Base-by-base conservation (phyloP, 2,797 vertebrate genomes). In the Sebastes kiyomatsui region DNA sequence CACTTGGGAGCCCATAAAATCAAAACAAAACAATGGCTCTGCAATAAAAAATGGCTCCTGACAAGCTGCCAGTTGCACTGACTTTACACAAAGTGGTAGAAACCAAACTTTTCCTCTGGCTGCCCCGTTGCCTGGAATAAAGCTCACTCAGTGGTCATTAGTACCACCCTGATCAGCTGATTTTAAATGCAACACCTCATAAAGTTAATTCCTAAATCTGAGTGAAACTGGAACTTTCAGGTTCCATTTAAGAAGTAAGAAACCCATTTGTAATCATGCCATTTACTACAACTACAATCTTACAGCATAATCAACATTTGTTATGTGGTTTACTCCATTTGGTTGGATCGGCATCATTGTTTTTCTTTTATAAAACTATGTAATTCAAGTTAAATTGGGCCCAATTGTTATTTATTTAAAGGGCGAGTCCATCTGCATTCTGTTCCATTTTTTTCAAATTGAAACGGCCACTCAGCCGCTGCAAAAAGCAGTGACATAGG, bases 21-120 rank as follows among this genome's bases (percentile, higher is more conserved):
- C 27, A 27, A 78, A 82, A 80, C 28, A 70, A 83, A 61, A 77
- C 46, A 69, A 30, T 35, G 60, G 23, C 23, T 20, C 13, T 32
- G 56, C 60, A 58, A 69, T 54, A 32, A 81, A 35, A 76, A 69
- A 52, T 33, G 22, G 22, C 62, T 69, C 59, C 70, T 62, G 27
- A 72, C 18, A 75, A 25, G n/a, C 55, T 60, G 69, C 38, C 49
- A 74, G 72, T 42, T 46, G 6, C 49, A 67, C 46, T 54, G 30
- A n/a, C 46, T 77, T 70, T 22, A 68, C 60, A 61, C 25, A 54
- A n/a, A 75, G 42, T 27, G n/a, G 49, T 4, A 70, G n/a, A 11
- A 58, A 65, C 62, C 30, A 66, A 77, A 66, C 2, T 11, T 55
- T 38, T 38, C 20, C 20, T 56, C 27, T 32, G 60, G 35, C 59